These are phyloP conservation scores for Pachliopta kotzebuea DNA, from an alignment of 2,888 invertebrate genomes.

Conservation along the genomic window DNA sequence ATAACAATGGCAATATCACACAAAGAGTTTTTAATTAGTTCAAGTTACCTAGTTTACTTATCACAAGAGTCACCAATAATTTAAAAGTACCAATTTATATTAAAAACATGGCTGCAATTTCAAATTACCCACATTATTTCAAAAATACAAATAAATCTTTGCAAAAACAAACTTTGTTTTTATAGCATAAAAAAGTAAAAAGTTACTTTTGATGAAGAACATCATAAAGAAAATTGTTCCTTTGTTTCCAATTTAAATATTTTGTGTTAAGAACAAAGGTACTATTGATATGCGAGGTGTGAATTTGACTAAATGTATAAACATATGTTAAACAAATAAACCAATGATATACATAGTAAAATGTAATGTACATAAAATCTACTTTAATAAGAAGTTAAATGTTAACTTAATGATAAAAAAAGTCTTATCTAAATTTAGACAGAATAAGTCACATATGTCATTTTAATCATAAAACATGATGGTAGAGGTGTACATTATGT, in stretches of 20 bases:
- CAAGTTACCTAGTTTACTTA: too few relatives aligned
- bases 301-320: neutral
- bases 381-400: neutral
- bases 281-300: neutral
- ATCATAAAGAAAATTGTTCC: slow-evolving; percentile 20
- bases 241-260: slow-evolving; percentile 25
- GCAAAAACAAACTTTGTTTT: neutral
- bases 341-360: neutral
- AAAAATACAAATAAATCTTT: slow-evolving; percentile 3
- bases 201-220: neutral
- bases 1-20: neutral
- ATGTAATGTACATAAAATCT: too few relatives aligned
- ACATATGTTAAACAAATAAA: neutral
- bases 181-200: neutral
- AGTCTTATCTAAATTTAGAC: neutral
- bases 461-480: too few relatives aligned
- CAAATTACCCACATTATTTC: neutral
- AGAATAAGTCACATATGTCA: neutral
- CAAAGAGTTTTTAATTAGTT: too few relatives aligned
- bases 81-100: neutral
- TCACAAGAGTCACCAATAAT: neutral
- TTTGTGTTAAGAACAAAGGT: slow-evolving; percentile 25
- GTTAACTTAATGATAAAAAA: neutral
- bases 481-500: too few relatives aligned
- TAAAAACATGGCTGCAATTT: neutral